Base-by-base conservation (phyloP, 1,140 invertebrate species). In the Halictus rubicundus region DNA sequence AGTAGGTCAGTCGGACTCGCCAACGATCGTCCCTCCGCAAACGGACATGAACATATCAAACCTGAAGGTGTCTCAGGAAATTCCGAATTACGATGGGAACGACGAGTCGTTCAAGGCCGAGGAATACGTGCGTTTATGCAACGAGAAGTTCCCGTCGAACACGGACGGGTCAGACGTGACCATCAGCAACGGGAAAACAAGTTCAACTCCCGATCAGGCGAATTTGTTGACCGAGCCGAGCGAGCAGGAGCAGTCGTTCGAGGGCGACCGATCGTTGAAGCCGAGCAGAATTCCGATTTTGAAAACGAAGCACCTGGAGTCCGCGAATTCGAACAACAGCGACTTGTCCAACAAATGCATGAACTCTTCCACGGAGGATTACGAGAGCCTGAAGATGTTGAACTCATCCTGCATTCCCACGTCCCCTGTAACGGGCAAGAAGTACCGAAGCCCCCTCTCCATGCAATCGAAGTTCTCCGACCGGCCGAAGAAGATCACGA, bases 341-440 rank as follows among this genome's bases (percentile, higher is more conserved):
- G 91, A 92, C 52, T 2, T 80, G 23, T 79, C 86, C 49, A 84
- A 89, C 19, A 91, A 87, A 75, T 87, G 77, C 65, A 85, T 81
- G 39, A 88, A 87, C 39, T 69, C 75, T 14, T 84, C 86, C 12
- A 72, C 68, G 10, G 90, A 90, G 12, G 88, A 90, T 16, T 80
- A 69, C 8, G 90, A 91, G 1, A 61, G 63, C 49, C 59, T 39
- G 46, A 88, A 84, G 80, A 60, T 82, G 57, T 83, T 88, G 27
- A 89, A 77, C 39, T 76, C 86, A 10, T 84, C 87, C 8, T 79
- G 86, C 65, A 89, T 88, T 78, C 91, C 91, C 12, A 91, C 90
- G 21, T 92, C 91, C 7, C 91, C 91, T 9, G 64, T 92, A 7
- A 92, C 91, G 12, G 91, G 91, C 16, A 91, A 91, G 79, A 92